Evolutionary conservation across 2,888 invertebrate genomes (phyloP).

Genomic region (Carabus problematicus): DNA sequence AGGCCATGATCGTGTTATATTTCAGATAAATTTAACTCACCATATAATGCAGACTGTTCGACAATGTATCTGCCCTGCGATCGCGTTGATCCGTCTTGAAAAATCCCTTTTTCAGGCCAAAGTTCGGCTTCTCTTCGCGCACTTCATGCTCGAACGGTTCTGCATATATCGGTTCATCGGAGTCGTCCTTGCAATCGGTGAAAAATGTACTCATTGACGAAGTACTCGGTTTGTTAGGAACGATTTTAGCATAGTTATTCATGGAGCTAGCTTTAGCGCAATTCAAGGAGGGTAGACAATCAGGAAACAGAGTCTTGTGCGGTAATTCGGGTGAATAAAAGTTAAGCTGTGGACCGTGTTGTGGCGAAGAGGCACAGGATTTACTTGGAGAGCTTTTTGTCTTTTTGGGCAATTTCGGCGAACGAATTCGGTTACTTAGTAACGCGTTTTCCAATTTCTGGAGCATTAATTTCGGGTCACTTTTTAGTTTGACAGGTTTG

Average conservation of each 20-base stretch:
- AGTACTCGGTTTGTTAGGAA: slow-evolving; percentile 51
- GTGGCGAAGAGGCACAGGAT: slow-evolving; percentile 11
- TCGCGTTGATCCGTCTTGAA: slow-evolving; percentile 21
- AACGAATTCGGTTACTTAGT: slow-evolving; percentile 59
- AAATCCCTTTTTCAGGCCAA: slow-evolving; percentile 18
- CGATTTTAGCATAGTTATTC: slow-evolving; percentile 54
- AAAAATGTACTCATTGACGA: slow-evolving; percentile 51
- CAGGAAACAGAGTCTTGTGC: slow-evolving; percentile 47
- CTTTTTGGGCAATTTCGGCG: slow-evolving; percentile 46
- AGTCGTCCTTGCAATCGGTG: slow-evolving; percentile 48
- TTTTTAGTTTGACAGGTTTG: slow-evolving; percentile 49
- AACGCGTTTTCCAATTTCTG: slow-evolving; percentile 69
- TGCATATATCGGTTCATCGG: slow-evolving; percentile 69
- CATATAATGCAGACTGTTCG: slow-evolving; percentile 61
- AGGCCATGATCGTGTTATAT: not conserved
- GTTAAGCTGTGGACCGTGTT: slow-evolving; percentile 12
- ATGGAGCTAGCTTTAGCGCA: slow-evolving; percentile 51
- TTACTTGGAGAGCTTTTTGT: slow-evolving; percentile 46
- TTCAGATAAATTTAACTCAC: slow-evolving; percentile 52
- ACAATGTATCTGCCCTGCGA: slow-evolving; percentile 47
- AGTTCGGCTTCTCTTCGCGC: slow-evolving; percentile 44
- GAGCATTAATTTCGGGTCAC: slow-evolving; percentile 70
- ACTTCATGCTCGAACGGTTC: slow-evolving; percentile 62
- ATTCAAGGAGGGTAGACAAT: slow-evolving; percentile 57
- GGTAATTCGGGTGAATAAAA: slow-evolving; percentile 38